Base-by-base conservation (phyloP, 2,113 vertebrate species). In the Terrapene triunguis region DNA sequence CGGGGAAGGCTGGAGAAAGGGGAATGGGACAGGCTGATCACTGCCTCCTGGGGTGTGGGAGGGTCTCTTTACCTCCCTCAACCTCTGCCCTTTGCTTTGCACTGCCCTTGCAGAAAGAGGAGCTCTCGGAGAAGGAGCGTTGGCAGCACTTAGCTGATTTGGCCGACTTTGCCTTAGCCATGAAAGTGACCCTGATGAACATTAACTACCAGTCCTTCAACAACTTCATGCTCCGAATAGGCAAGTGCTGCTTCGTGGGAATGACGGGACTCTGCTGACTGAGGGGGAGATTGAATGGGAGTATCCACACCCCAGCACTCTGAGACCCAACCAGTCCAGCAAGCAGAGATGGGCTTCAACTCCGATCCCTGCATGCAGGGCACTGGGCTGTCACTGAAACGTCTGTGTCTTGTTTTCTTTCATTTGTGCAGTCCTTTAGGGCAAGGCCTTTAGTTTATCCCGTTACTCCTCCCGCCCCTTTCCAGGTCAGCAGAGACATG, bases 201-300 rank as follows among this genome's bases (percentile, higher is more conserved):
- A 99, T 99, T 96, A 99, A 99, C 98, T 99, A 99, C 91, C 99
- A 99, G 94, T 99, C 99, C 84, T 99, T 99, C 98, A 99, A 99
- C 98, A 99, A 99, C 98, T 99, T 99, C 98, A 99, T 99, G 99
- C 98, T 99, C 47, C 98, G 99, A 44, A 99, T 99, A 17, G 99
- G 99, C 99, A 89, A 98, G 99, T 97, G 42, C 0, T 96, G 95
- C 96, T 57, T 96, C 97, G 65, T 95, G 93, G 65, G 65, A 38
- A 38, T 5, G 65, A 38, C n/a, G 22, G 65, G 65, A 5, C 16
- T 10, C 62, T 98, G 98, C 97, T 91, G 62, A 96, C 91, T 94
- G 16, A 85, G 78, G 48, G 84, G 74, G 44, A 25, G 72, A 4
- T 27, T 69, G 42, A 42, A 1, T 32, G 35, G 47, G 29, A 19